A percentile compares a stretch with the other conserved stretches of the same genome.
Conservation (phyloP, 1,140 invertebrate species). For the Apis cerana region DNA sequence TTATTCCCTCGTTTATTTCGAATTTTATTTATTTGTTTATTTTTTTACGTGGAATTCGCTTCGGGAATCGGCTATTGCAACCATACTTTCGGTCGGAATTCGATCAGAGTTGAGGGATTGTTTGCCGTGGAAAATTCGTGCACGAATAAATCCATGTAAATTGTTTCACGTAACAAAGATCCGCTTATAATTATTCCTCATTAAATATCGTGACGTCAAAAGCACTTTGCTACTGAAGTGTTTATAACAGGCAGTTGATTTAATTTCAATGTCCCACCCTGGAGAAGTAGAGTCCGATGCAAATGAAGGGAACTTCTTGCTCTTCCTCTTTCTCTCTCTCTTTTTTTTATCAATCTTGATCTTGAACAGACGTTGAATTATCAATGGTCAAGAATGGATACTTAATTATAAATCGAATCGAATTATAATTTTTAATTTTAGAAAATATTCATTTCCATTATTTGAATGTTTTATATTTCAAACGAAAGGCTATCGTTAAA, state of each 20-base stretch:
- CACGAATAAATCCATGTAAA: constrained; percentile 38
- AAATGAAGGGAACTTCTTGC: constrained; percentile 9
- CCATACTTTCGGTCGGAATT: background rate
- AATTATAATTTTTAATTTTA: too few relatives aligned
- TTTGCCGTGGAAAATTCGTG: constrained; percentile 29
- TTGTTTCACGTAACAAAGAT: constrained; percentile 15
- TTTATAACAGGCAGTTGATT: constrained; percentile 45
- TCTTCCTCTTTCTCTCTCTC: background rate
- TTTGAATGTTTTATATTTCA: too few relatives aligned
- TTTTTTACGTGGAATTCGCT: background rate
- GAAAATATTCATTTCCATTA: too few relatives aligned
- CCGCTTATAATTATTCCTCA: constrained; percentile 51
- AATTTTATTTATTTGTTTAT: too few relatives aligned
- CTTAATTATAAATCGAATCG: background rate
- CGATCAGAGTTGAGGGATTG: constrained; percentile 4
- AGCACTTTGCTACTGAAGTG: constrained; percentile 27
- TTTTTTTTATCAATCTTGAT: background rate
- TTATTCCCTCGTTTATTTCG: background rate
- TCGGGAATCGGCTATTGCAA: background rate
- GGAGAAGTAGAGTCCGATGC: constrained; percentile 4
- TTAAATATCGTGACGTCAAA: constrained; percentile 48
- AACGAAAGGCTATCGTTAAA: too few relatives aligned
- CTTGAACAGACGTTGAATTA: background rate
- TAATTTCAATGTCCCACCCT: constrained; percentile 10
- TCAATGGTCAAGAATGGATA: background rate